Conservation (phyloP, 2,888 invertebrate genomes). For the Cataglyphis livida region DNA sequence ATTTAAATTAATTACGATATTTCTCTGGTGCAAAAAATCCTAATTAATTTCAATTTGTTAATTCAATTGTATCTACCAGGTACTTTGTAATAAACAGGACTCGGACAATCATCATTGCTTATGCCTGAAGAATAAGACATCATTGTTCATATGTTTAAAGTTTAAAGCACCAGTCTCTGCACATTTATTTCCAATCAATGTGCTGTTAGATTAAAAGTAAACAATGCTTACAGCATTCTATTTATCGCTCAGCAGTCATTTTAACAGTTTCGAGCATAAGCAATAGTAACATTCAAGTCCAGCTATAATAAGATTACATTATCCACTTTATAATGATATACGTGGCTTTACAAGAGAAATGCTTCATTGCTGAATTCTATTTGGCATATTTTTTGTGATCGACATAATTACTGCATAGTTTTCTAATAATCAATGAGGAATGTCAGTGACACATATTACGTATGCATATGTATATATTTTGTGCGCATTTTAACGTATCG, state of each 20-base stretch:
- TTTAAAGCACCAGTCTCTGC: not conserved
- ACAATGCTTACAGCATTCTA: conserved; percentile 51
- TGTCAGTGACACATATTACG: conserved; percentile 54
- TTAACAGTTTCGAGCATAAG: not conserved
- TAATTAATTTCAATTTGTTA: conserved; percentile 81
- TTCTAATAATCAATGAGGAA: conserved; percentile 71
- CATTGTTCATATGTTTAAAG: conserved; percentile 25
- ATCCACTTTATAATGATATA: conserved; percentile 71
- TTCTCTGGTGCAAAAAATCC: conserved; percentile 63
- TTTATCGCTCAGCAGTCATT: not conserved
- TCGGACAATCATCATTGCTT: conserved; percentile 11
- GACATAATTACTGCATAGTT: conserved; percentile 62
- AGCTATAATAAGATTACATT: conserved; percentile 59
- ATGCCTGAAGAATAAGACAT: conserved; percentile 26
- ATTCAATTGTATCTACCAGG: conserved; percentile 83
- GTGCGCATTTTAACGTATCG: conserved; percentile 36
- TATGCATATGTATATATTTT: conserved; percentile 22
- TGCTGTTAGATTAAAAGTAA: conserved; percentile 10
- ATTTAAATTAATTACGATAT: conserved; percentile 65
- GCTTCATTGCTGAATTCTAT: conserved; percentile 63
- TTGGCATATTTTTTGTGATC: conserved; percentile 64
- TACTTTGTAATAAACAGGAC: conserved; percentile 81
- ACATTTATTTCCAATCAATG: not conserved
- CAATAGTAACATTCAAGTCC: conserved; percentile 34
- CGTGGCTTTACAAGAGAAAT: conserved; percentile 66